These are phyloP conservation scores for Antedon mediterranea DNA, from an alignment of 53 echinoderm and acorn worm species.

Conservation along the genomic window DNA sequence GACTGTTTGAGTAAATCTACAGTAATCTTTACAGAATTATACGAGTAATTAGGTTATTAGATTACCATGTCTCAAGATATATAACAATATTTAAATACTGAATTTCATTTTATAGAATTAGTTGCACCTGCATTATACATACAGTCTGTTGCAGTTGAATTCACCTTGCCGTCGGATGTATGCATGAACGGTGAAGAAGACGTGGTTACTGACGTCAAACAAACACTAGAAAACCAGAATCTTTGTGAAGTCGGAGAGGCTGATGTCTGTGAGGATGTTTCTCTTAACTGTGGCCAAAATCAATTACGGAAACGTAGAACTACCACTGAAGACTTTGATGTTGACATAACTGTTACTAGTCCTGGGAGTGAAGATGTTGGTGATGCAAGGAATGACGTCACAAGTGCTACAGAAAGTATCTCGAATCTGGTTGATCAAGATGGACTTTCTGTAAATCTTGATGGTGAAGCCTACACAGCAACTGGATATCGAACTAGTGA, in stretches of 20 bases:
- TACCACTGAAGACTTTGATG: neutral
- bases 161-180: neutral
- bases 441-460: neutral
- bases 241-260: neutral
- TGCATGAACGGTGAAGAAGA: neutral
- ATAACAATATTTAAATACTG: too few relatives aligned
- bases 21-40: too few relatives aligned
- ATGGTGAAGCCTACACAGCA: neutral
- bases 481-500: neutral
- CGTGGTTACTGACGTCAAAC: neutral
- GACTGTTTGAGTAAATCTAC: too few relatives aligned
- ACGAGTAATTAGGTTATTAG: too few relatives aligned
- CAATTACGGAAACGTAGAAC: neutral
- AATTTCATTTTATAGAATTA: neutral
- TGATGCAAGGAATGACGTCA: neutral
- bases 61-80: too few relatives aligned
- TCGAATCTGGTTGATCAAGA: neutral
- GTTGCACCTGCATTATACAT: neutral
- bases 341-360: neutral
- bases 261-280: neutral
- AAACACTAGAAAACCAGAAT: neutral
- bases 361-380: neutral
- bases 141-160: neutral
- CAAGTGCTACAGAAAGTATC: neutral
- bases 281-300: neutral